These are phyloP conservation scores for Babylonia areolata DNA, from an alignment of 1,140 invertebrate genomes.

Conservation along the genomic window DNA sequence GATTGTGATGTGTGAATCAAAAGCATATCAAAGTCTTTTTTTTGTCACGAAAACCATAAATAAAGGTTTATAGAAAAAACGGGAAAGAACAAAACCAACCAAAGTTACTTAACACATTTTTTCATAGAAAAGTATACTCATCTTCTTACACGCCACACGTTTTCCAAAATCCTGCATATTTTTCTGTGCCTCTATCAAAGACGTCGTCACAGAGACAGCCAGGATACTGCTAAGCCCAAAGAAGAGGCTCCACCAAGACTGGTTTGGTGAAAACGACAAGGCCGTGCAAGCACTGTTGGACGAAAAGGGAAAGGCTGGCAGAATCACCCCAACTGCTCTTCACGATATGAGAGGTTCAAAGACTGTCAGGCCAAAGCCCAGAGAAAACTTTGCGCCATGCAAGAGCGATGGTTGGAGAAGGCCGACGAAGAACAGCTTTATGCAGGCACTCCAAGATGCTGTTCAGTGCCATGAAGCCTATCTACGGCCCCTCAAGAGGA, in stretches of 20 bases:
- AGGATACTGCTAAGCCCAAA: not conserved
- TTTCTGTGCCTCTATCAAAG: no score
- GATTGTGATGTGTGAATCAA: no score
- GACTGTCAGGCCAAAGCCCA: not conserved
- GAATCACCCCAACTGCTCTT: not conserved
- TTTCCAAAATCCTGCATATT: no score
- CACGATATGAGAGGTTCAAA: not conserved
- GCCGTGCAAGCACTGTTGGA: not conserved
- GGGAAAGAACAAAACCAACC: no score
- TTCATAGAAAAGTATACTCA: no score
- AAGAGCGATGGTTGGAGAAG: conserved; percentile 13
- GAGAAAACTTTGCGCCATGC: not conserved
- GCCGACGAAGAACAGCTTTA: not conserved
- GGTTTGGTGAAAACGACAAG: conserved; percentile 14
- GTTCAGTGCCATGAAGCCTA: not conserved
- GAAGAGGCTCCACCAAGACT: not conserved
- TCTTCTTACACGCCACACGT: no score
- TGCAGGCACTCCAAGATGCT: conserved; percentile 2
- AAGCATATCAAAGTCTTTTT: no score
- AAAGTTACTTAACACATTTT: no score
- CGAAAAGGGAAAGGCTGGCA: not conserved
- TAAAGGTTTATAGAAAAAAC: no score
- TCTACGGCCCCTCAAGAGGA: not conserved
- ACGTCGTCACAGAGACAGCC: not conserved
- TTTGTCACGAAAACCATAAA: no score